Evolutionary conservation across 2,797 vertebrate species (phyloP).

Genomic region (Myotis vivesi): DNA sequence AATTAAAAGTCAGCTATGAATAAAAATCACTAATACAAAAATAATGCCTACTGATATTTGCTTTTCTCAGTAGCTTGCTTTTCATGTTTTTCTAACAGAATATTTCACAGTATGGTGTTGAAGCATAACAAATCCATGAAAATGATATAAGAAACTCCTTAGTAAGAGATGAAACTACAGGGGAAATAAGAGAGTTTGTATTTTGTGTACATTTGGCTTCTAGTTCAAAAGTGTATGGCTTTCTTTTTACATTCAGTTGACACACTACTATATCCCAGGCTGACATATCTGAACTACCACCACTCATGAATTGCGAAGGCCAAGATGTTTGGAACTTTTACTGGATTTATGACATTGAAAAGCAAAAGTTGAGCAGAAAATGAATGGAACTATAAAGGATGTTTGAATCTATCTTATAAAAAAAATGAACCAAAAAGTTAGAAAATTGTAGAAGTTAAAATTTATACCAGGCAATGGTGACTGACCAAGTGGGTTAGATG

Average conservation of each 20-base stretch:
- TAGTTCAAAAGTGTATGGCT: slow-evolving; percentile 31
- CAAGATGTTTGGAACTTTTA: neutral
- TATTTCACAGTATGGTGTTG: neutral
- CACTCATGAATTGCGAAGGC: slow-evolving; percentile 39
- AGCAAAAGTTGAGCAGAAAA: slow-evolving; percentile 52
- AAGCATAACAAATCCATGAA: slow-evolving; percentile 17
- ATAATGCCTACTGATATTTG: neutral
- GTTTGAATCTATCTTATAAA: neutral
- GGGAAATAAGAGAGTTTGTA: neutral
- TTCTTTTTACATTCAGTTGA: slow-evolving; percentile 59
- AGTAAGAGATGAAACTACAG: neutral
- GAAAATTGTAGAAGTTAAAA: slow-evolving; percentile 23
- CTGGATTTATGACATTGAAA: slow-evolving; percentile 28
- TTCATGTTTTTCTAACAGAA: neutral
- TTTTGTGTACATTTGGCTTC: neutral
- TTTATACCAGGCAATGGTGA: neutral
- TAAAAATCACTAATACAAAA: slow-evolving; percentile 59
- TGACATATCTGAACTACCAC: slow-evolving; percentile 37
- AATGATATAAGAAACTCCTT: slow-evolving; percentile 30
- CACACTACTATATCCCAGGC: neutral
- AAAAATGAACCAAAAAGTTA: neutral
- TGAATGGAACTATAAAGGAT: neutral
- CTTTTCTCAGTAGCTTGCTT: slow-evolving; percentile 40
- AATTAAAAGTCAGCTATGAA: slow-evolving; percentile 42
- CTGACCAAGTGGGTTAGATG: neutral